phyloP scores from a whole-genome alignment of 2,888 invertebrate genomes.

The Melikaiella ostensackeni region DNA sequence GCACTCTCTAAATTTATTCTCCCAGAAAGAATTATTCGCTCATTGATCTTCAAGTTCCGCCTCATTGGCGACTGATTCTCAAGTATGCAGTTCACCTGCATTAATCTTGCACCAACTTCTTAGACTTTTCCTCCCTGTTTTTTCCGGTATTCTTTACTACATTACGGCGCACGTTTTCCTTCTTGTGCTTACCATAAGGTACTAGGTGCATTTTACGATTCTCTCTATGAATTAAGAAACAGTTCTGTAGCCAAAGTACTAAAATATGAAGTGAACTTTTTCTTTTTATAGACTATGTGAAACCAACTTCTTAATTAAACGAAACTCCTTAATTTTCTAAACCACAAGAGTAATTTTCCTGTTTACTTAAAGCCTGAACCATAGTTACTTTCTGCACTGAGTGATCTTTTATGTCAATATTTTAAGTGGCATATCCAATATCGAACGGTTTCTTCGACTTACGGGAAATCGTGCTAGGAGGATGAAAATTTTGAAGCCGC shows the following conservation, averaged over 20 bases:
- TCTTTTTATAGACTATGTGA: conserved; percentile 27
- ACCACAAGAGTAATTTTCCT: conserved; percentile 14
- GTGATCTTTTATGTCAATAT: no score
- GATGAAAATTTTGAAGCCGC: no score
- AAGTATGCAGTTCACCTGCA: conserved; percentile 31
- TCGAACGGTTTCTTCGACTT: no score
- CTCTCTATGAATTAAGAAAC: conserved; percentile 10
- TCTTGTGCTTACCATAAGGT: conserved; percentile 28
- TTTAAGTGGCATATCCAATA: no score
- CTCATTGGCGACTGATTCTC: conserved; percentile 32
- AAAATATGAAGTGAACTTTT: conserved; percentile 22
- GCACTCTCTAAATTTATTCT: conserved; percentile 19
- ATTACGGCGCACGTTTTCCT: conserved; percentile 14
- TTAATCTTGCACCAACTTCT: conserved; percentile 30
- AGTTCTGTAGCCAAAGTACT: conserved; percentile 3
- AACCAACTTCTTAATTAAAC: conserved; percentile 35
- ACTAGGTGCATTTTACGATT: conserved; percentile 20
- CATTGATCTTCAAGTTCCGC: conserved; percentile 31
- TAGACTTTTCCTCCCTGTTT: conserved; percentile 13
- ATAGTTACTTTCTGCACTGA: not conserved
- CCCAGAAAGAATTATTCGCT: conserved; percentile 30
- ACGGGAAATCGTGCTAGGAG: no score
- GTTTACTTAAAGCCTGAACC: not conserved
- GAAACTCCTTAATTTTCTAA: not conserved
- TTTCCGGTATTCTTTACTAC: conserved; percentile 11